Conservation (phyloP, 2,888 invertebrate genomes). For the Nudaria mundana region DNA sequence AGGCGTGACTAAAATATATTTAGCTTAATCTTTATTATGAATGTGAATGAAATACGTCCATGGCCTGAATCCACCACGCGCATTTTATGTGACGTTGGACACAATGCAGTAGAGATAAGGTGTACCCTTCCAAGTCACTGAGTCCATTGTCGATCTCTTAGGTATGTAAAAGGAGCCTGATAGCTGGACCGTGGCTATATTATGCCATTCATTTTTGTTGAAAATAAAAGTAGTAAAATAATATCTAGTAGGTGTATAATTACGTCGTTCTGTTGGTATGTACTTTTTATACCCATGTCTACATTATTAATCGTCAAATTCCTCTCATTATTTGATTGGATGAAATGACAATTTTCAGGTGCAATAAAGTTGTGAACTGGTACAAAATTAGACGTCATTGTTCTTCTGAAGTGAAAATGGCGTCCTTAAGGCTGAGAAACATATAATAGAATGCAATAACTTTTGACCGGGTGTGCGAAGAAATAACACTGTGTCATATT, state of each 20-base stretch:
- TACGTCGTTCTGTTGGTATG: too few species aligned
- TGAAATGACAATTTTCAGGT: too few species aligned
- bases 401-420: conserved; percentile 78
- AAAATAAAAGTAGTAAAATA: too few species aligned
- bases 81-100: conserved; percentile 73
- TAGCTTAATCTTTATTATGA: conserved; percentile 66
- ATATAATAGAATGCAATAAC: conserved; percentile 81
- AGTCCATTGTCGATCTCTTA: conserved; percentile 73
- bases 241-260: too few species aligned
- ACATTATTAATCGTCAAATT: too few species aligned
- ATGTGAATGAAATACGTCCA: conserved; percentile 68
- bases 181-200: conserved; percentile 44
- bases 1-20: conserved; percentile 38
- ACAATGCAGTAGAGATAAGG: conserved; percentile 78
- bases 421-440: conserved; percentile 80
- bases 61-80: conserved; percentile 58
- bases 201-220: conserved; percentile 35
- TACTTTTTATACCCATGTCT: too few species aligned
- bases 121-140: conserved; percentile 74
- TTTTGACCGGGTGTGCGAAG: conserved; percentile 82
- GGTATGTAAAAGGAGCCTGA: conserved; percentile 61
- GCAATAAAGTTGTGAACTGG: too few species aligned
- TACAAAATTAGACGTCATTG: too few species aligned
- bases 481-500: conserved; percentile 82
- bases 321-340: too few species aligned